These are phyloP conservation scores for Cheilosia variabilis DNA, from an alignment of 2,888 invertebrate species.

Conservation along the genomic window DNA sequence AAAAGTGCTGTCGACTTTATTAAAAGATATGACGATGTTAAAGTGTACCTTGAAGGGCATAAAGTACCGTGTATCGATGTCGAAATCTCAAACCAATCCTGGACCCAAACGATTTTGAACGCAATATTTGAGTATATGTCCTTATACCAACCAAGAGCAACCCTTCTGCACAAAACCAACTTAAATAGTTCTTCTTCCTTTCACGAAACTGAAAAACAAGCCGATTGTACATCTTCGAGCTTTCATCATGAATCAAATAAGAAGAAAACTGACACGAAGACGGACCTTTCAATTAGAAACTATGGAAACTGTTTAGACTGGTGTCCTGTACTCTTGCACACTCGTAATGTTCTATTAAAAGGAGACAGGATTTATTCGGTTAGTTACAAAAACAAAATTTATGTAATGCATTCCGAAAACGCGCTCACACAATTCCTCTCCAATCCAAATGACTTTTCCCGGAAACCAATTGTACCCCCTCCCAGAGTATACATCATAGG, in stretches of 20 bases:
- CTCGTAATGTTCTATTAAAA: constrained; percentile 85
- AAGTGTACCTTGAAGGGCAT: constrained; percentile 76
- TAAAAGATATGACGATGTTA: constrained; percentile 74
- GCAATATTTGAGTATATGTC: constrained; percentile 28
- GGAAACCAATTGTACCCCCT: constrained; percentile 84
- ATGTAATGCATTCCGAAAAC: constrained; percentile 85
- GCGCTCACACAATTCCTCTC: constrained; percentile 84
- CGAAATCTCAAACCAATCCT: constrained; percentile 44
- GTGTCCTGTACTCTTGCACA: constrained; percentile 86
- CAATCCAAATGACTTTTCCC: constrained; percentile 84
- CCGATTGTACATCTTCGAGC: background rate
- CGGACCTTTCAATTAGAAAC: background rate
- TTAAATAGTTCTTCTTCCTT: background rate
- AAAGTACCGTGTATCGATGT: constrained; percentile 70
- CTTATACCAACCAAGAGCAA: constrained; percentile 2
- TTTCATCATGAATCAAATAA: background rate
- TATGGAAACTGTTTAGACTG: constrained; percentile 86
- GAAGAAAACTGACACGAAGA: background rate
- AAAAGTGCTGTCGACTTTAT: constrained; percentile 39
- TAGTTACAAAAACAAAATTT: constrained; percentile 85
- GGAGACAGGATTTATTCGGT: constrained; percentile 85
- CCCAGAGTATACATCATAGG: constrained; percentile 86
- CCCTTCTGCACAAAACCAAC: background rate
- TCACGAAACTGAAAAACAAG: constrained; percentile 3
- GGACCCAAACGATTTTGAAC: constrained; percentile 25